Conservation (phyloP, 2,797 vertebrate genomes). For the Aphelocoma californica region DNA sequence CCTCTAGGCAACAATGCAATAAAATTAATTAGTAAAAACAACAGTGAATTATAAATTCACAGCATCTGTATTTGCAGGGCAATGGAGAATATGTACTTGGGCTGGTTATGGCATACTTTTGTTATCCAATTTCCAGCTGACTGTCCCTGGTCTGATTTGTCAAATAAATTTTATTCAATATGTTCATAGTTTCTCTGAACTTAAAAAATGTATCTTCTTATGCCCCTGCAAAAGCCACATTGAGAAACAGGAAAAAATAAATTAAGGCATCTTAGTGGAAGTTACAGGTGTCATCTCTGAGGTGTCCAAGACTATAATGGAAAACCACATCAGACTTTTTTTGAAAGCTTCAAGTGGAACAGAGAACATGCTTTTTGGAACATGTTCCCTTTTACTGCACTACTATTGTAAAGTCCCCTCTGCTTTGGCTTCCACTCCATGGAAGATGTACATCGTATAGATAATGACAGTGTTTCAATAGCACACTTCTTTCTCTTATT, state of each 20-base stretch:
- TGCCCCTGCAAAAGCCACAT: constrained; percentile 52
- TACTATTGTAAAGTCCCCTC: neutral
- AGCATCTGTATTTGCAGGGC: neutral
- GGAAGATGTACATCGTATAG: neutral
- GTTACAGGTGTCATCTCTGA: constrained; percentile 14
- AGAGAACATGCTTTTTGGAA: neutral
- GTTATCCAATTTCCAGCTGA: constrained; percentile 20
- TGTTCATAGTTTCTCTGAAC: constrained; percentile 51
- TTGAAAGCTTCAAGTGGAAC: neutral
- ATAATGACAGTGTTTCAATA: neutral
- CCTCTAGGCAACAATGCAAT: neutral
- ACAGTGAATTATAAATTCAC: neutral
- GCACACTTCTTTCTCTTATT: neutral
- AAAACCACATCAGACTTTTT: neutral
- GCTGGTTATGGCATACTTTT: neutral
- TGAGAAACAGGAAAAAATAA: constrained; percentile 63
- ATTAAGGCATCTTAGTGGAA: constrained; percentile 48
- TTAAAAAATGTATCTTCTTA: constrained; percentile 62
- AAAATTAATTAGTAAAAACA: neutral
- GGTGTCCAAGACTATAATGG: neutral
- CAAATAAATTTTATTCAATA: constrained; percentile 26
- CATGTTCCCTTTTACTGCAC: neutral
- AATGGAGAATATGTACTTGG: neutral
- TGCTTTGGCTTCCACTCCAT: neutral
- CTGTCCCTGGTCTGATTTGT: neutral